Percentiles rank a stretch among this genome's conserved stretches.
These are phyloP conservation scores for Mya arenaria DNA, from an alignment of 1,140 invertebrate genomes.

Conservation along the genomic window DNA sequence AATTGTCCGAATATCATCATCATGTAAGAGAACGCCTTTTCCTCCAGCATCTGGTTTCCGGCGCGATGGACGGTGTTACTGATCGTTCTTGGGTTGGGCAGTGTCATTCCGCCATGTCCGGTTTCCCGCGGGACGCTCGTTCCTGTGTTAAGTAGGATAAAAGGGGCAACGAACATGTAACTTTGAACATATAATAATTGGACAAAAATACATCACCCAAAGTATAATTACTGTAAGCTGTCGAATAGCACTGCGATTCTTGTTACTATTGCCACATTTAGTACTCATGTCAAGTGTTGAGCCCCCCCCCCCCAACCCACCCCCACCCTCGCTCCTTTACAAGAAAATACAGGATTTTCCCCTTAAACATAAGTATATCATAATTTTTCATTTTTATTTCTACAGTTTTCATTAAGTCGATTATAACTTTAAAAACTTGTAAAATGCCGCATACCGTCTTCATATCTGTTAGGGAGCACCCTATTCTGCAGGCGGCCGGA, in stretches of 20 bases:
- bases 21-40: not conserved
- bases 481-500: slow-evolving; percentile 1
- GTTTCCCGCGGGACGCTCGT: not conserved
- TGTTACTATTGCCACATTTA: not conserved
- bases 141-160: not conserved
- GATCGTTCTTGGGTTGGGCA: slow-evolving; percentile 39
- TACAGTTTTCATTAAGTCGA: not conserved
- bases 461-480: slow-evolving; percentile 7
- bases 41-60: not conserved
- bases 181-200: not conserved
- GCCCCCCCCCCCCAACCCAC: not conserved
- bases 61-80: slow-evolving; percentile 34
- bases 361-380: too few relatives aligned
- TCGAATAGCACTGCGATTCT: not conserved
- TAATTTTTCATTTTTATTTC: not conserved
- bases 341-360: not conserved
- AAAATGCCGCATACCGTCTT: slow-evolving; percentile 12
- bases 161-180: not conserved
- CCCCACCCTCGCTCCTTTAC: not conserved
- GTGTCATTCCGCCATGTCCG: slow-evolving; percentile 27
- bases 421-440: not conserved
- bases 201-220: not conserved
- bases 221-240: not conserved
- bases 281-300: not conserved
- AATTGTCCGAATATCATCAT: slow-evolving; percentile 48